A percentile compares a stretch with the other conserved stretches of the same genome.
These are phyloP conservation scores for Iguana delicatissima DNA, from an alignment of 2,797 vertebrate species.

Conservation along the genomic window DNA sequence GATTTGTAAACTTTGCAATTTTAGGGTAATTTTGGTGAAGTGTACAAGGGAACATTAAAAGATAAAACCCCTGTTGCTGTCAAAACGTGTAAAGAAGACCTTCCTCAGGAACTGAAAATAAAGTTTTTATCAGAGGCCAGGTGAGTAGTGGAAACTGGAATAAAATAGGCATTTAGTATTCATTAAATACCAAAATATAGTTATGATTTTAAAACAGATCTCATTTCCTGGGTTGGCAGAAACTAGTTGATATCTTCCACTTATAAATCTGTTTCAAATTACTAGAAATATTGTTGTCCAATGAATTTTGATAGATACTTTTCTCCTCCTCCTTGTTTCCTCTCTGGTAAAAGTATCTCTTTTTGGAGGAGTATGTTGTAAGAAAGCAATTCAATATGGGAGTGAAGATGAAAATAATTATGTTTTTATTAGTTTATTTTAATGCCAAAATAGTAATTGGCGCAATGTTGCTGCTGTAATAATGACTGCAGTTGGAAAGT, in stretches of 20 bases:
- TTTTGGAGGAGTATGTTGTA: not conserved
- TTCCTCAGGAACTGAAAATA: constrained; percentile 96
- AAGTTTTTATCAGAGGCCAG: constrained; percentile 98
- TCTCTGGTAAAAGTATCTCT: not conserved
- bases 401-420: not conserved
- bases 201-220: constrained; percentile 8
- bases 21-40: constrained; percentile 98
- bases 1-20: constrained; percentile 59
- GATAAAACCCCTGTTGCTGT: constrained; percentile 95
- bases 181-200: not conserved
- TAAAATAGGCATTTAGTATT: constrained; percentile 20
- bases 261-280: constrained; percentile 4
- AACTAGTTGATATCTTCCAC: not conserved
- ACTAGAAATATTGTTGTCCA: not conserved
- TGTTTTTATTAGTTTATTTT: not conserved
- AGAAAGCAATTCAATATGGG: not conserved
- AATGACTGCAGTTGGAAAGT: not conserved
- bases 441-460: not conserved
- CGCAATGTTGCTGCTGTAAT: not conserved
- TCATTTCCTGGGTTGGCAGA: not conserved
- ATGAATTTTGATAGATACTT: too few relatives aligned
- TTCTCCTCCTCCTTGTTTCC: too few relatives aligned
- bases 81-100: constrained; percentile 98
- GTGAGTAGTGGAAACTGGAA: constrained; percentile 76
- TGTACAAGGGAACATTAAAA: constrained; percentile 93